phyloP scores from a whole-genome alignment of 2,113 vertebrate species.

The Rhodinocichla rosea region DNA sequence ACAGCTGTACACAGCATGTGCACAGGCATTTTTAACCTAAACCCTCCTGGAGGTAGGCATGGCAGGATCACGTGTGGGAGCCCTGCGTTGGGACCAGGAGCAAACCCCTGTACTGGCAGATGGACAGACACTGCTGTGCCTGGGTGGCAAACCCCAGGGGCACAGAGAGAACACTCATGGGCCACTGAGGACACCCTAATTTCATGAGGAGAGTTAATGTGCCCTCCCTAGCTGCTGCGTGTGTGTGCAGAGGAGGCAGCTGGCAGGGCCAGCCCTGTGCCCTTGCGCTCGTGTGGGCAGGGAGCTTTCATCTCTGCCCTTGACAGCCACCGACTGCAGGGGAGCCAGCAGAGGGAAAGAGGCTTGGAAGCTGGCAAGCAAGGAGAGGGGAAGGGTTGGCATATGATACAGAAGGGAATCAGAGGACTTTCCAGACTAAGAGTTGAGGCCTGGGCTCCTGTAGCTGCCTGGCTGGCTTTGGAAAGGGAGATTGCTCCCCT shows the following conservation, averaged over 20 bases:
- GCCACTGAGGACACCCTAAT: neutral
- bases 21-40: neutral
- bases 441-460: neutral
- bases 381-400: neutral
- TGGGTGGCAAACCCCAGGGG: neutral
- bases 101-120: neutral
- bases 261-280: neutral
- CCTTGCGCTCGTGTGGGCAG: neutral
- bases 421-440: neutral
- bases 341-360: neutral
- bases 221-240: neutral
- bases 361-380: neutral
- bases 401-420: neutral
- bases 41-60: neutral
- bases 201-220: neutral
- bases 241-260: neutral
- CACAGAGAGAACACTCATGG: accelerated
- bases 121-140: accelerated
- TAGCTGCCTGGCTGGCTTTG: neutral
- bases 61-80: neutral
- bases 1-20: neutral
- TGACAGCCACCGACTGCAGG: neutral
- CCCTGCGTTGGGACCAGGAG: neutral
- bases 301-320: neutral
- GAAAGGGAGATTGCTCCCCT: neutral